Conservation (phyloP, 1,140 invertebrate genomes). For the Condylostylus longicornis region DNA sequence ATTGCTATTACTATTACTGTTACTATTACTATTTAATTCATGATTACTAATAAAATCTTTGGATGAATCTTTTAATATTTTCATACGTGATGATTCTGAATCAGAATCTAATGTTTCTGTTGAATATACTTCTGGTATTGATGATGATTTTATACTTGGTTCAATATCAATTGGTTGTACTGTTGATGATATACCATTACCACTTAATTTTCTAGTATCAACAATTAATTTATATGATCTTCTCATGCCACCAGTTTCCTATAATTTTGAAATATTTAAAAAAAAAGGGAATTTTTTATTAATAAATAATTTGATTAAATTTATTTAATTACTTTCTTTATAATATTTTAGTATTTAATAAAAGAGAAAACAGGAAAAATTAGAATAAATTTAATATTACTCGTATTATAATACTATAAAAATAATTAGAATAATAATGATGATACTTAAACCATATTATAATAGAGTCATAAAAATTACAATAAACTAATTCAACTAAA, state of each 20-base stretch:
- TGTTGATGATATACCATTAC: constrained; percentile 4
- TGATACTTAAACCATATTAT: no score
- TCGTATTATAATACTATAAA: no score
- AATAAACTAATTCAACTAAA: no score
- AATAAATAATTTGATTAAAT: no score
- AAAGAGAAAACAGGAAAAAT: no score
- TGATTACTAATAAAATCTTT: constrained; percentile 10
- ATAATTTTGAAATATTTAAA: constrained; percentile 1
- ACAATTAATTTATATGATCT: constrained; percentile 12
- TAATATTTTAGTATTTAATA: no score
- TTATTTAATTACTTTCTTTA: no score
- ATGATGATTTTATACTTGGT: neutral
- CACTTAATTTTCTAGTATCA: constrained; percentile 10
- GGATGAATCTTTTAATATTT: constrained; percentile 10
- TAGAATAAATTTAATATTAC: no score
- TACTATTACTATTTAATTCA: constrained; percentile 6
- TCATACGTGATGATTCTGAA: constrained; percentile 7
- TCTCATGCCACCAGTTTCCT: constrained; percentile 13
- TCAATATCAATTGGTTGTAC: constrained; percentile 9
- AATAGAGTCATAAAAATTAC: no score
- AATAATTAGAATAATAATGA: no score
- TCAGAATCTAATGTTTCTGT: neutral
- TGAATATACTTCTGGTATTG: constrained; percentile 4
- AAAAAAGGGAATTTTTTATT: neutral
- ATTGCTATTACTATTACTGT: no score